Conservation (phyloP, 1,140 invertebrate species). For the Aphis gossypii region DNA sequence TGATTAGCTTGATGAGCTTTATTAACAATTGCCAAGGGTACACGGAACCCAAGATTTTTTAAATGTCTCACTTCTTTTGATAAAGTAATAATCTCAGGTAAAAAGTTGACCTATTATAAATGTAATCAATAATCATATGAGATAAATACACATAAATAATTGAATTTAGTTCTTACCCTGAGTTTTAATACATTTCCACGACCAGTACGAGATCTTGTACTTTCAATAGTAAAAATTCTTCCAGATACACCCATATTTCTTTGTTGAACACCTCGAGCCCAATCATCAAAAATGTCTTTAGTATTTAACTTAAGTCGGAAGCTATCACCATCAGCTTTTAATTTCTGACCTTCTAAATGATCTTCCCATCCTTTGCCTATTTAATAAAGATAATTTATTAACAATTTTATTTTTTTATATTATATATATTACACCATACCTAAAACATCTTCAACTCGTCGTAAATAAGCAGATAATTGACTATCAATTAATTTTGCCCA, state of each 20-base stretch:
- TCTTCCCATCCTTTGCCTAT: constrained; percentile 97
- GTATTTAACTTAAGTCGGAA: constrained; percentile 96
- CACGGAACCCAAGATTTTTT: constrained; percentile 94
- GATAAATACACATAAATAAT: background rate
- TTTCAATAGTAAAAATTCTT: constrained; percentile 94
- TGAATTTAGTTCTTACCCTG: constrained; percentile 70
- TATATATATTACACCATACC: constrained; percentile 66
- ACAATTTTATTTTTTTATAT: background rate
- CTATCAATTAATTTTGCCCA: constrained; percentile 99
- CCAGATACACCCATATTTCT: constrained; percentile 92
- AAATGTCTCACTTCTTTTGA: constrained; percentile 98
- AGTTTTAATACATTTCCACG: constrained; percentile 90
- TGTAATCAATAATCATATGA: constrained; percentile 25
- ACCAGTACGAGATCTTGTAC: constrained; percentile 79
- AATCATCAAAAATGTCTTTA: constrained; percentile 96
- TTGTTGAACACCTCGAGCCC: constrained; percentile 94
- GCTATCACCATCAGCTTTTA: constrained; percentile 97
- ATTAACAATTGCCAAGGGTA: constrained; percentile 97
- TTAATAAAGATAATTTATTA: constrained; percentile 9
- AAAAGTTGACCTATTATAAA: constrained; percentile 76
- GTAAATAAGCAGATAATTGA: constrained; percentile 95
- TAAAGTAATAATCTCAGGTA: constrained; percentile 97
- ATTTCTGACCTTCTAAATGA: constrained; percentile 97
- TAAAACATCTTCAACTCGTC: constrained; percentile 95
- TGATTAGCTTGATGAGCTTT: constrained; percentile 99